Conservation (phyloP, 2,888 invertebrate genomes). For the Drosophila algonquin region DNA sequence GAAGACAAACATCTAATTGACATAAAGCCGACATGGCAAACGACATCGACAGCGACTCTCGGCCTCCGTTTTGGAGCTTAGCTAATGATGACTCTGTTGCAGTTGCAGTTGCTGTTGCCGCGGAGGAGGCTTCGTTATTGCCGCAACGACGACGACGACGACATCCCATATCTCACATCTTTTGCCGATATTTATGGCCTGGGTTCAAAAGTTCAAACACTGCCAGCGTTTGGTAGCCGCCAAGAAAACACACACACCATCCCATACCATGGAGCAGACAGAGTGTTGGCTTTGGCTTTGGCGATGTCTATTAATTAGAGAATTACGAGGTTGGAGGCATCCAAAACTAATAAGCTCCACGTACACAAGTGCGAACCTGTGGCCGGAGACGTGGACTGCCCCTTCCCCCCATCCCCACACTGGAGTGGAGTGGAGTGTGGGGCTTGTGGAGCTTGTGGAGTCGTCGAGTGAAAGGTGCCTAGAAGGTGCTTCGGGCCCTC, state of each 20-base stretch:
- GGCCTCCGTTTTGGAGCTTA: conserved; percentile 37
- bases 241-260: too few species aligned
- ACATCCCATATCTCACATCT: conserved; percentile 68
- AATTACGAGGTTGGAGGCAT: conserved; percentile 52
- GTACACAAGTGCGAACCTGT: conserved; percentile 52
- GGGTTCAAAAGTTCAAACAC: conserved; percentile 72
- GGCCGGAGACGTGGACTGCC: conserved; percentile 27
- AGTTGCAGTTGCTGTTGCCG: conserved; percentile 5
- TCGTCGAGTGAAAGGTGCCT: conserved; percentile 63
- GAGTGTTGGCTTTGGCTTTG: conserved; percentile 58
- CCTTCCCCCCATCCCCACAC: too few species aligned
- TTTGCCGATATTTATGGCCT: conserved; percentile 70
- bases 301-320: conserved; percentile 65
- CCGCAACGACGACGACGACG: conserved; percentile 23
- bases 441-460: too few species aligned
- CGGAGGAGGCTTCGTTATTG: conserved; percentile 1
- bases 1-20: conserved; percentile 77
- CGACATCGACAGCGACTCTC: conserved; percentile 47
- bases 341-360: conserved; percentile 17
- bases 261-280: conserved; percentile 39
- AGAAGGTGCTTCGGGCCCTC: conserved; percentile 48
- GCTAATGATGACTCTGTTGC: conserved; percentile 55
- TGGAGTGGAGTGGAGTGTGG: too few species aligned
- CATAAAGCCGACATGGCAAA: conserved; percentile 76
- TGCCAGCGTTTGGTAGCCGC: conserved; percentile 16